These are phyloP conservation scores for Bhutanitis thaidina DNA, from an alignment of 2,888 invertebrate genomes.

Conservation along the genomic window DNA sequence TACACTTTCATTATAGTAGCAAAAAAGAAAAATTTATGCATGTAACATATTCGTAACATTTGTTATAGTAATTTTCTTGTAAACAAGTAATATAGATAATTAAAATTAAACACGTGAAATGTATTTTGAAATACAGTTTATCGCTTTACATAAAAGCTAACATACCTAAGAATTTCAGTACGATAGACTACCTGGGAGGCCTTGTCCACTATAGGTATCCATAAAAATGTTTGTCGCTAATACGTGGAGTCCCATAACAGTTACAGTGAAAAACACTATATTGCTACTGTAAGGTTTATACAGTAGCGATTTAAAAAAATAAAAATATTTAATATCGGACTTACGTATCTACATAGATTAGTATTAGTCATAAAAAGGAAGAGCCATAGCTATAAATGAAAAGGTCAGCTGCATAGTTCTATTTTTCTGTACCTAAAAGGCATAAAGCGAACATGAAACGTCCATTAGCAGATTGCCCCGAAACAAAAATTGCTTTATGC, in stretches of 20 bases:
- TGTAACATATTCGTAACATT: too few species aligned
- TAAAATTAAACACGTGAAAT: too few species aligned
- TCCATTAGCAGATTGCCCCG: conserved; percentile 15
- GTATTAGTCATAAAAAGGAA: too few species aligned
- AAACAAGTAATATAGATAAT: too few species aligned
- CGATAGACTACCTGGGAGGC: background rate
- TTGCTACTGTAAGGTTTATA: too few species aligned
- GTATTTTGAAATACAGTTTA: background rate
- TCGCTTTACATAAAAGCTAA: background rate
- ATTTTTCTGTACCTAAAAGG: conserved; percentile 1
- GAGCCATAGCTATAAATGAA: background rate
- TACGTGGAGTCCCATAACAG: background rate
- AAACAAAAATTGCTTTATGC: conserved; percentile 4
- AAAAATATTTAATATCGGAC: too few species aligned
- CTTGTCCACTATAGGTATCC: background rate
- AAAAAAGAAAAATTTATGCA: too few species aligned
- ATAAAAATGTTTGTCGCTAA: background rate
- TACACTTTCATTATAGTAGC: too few species aligned
- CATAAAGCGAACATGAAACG: conserved; percentile 10
- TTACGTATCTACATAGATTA: too few species aligned
- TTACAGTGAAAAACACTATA: too few species aligned
- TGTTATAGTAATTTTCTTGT: too few species aligned
- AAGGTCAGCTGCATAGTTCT: background rate
- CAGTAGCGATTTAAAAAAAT: too few species aligned
- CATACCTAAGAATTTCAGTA: background rate